Evolutionary conservation across 2,797 vertebrate species (phyloP), one percentile per base, ranked within the genome.

Genomic region (Falco peregrinus): DNA sequence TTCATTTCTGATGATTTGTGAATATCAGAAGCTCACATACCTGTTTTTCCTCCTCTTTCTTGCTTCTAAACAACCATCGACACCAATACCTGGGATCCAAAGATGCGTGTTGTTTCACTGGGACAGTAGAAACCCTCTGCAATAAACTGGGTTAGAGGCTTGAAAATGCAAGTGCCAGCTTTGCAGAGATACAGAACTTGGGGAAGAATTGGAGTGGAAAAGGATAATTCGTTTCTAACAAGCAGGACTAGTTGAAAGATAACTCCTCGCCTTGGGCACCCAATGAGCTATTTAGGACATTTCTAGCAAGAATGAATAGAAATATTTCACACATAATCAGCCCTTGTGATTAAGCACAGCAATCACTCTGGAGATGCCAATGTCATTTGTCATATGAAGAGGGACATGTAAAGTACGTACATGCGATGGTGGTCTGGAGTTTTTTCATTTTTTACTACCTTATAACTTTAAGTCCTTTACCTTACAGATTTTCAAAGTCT

Each of bases 1-100:
- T 79, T 81, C 29, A 5, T 50, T 94, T 90, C 83, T 95, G 82
- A 78, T 80, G 31, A 88, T 95, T 85, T 89, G 65, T 93, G 88
- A 93, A 74, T 67, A 68, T 87, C 86, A 93, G 47, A 80, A 94
- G 41, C 31, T 88, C 69, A 74, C 5, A 4, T 54, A 41, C 67
- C 84, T 95, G 25, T 22, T 88, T 96, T 92, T 75, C 45, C 57
- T 56, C 26, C 64, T 64, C 13, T 83, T 96, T 92, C 91, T 70
- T 89, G 51, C 70, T 91, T 92, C 45, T 63, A 93, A 97, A 51
- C 31, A 67, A 6, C 11, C 48, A 47, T 4, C 20, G 56, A 76
- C 45, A 76, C 17, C 7, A 73, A 54, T 41, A 47, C 28, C 48
- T 73, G 61, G 43, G 86, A 89, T 79, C 65, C 73, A 86, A 88